A percentile compares a stretch with the other conserved stretches of the same genome.
phyloP scores from a whole-genome alignment of 1,140 invertebrate species.

The Anastrepha obliqua region DNA sequence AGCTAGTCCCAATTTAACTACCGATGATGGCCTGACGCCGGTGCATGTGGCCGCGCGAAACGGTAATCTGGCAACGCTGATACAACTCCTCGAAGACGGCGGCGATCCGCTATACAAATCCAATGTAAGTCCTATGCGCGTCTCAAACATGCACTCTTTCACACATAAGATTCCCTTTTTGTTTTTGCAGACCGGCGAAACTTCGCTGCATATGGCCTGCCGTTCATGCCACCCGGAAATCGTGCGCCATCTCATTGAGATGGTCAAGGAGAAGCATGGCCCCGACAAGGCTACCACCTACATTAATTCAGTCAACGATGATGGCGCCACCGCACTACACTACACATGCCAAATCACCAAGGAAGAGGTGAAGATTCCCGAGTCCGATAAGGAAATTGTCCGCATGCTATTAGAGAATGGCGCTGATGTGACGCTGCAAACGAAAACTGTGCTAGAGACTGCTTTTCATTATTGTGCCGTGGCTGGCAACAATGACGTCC shows the following conservation, averaged over 20 bases:
- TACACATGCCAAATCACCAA: slow-evolving; percentile 89
- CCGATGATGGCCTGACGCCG: slow-evolving; percentile 94
- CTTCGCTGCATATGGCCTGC: slow-evolving; percentile 93
- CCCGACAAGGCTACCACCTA: slow-evolving; percentile 83
- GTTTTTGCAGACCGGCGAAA: slow-evolving; percentile 89
- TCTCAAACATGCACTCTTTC: not conserved
- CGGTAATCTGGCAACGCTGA: slow-evolving; percentile 90
- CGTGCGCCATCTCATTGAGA: slow-evolving; percentile 88
- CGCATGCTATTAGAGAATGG: slow-evolving; percentile 91
- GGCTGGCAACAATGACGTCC: slow-evolving; percentile 95
- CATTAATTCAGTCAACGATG: slow-evolving; percentile 89
- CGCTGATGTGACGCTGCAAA: slow-evolving; percentile 90
- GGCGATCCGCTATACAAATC: slow-evolving; percentile 93
- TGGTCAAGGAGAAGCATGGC: slow-evolving; percentile 85
- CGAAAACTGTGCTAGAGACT: slow-evolving; percentile 92
- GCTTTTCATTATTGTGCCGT: slow-evolving; percentile 96
- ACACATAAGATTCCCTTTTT: slow-evolving; percentile 49
- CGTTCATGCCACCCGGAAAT: slow-evolving; percentile 90
- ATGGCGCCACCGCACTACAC: slow-evolving; percentile 95
- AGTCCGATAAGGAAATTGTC: slow-evolving; percentile 93
- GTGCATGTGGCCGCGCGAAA: slow-evolving; percentile 93
- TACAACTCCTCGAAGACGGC: slow-evolving; percentile 91
- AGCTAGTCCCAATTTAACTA: slow-evolving; percentile 93
- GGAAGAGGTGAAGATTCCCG: slow-evolving; percentile 82
- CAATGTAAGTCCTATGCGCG: slow-evolving; percentile 79